Conservation (phyloP, 2,113 vertebrate genomes). For the Ceuthmochares aereus region DNA sequence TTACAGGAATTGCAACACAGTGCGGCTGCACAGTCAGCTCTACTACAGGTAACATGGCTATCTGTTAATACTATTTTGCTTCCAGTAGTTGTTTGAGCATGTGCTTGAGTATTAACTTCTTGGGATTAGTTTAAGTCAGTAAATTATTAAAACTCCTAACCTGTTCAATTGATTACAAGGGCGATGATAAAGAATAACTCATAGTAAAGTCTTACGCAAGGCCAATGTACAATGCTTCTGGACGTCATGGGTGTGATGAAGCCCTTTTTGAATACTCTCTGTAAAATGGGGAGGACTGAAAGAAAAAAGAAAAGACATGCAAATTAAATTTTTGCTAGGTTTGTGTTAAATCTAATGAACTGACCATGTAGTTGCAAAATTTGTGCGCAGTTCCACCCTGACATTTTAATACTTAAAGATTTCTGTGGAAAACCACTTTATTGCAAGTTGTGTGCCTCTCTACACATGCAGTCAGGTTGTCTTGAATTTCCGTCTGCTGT, state of each 20-base stretch:
- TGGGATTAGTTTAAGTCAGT: not conserved
- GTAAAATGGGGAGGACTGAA: not conserved
- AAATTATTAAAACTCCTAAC: not conserved
- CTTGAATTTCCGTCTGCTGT: not conserved
- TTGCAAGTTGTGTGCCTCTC: not conserved
- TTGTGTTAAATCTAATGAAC: not conserved
- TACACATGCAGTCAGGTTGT: not conserved
- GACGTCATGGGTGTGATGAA: not conserved
- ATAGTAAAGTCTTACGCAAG: not conserved
- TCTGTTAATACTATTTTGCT: not conserved
- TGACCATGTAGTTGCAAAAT: not conserved
- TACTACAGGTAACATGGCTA: slow-evolving; percentile 85
- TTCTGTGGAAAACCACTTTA: not conserved
- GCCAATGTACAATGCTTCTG: not conserved
- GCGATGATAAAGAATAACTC: not conserved
- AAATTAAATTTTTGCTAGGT: not conserved
- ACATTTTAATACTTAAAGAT: not conserved
- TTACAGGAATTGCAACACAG: slow-evolving; percentile 90
- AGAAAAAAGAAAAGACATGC: not conserved
- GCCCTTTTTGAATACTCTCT: not conserved
- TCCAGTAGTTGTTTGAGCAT: not conserved
- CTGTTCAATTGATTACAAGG: not conserved
- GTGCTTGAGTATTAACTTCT: not conserved
- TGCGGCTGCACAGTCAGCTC: slow-evolving; percentile 86
- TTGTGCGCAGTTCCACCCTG: not conserved